Evolutionary conservation across 2,888 invertebrate genomes (phyloP).

Genomic region (Apoderus coryli): DNA sequence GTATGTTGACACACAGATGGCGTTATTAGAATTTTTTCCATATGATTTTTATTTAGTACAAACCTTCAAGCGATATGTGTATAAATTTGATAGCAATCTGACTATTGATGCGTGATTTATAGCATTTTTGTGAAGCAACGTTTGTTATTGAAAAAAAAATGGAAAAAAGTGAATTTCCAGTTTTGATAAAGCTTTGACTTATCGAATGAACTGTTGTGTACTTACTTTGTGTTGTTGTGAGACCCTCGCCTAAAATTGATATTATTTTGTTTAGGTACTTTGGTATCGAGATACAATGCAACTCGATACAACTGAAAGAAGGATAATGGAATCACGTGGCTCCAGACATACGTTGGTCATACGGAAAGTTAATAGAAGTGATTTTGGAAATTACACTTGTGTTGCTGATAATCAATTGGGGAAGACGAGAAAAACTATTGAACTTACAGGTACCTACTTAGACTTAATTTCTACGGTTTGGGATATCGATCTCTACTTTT

Average conservation of each 20-base stretch:
- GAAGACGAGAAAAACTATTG: conserved; percentile 47
- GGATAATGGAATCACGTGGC: conserved; percentile 51
- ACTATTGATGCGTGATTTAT: too few relatives aligned
- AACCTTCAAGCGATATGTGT: too few relatives aligned
- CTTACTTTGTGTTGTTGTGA: conserved; percentile 6
- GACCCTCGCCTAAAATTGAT: too few relatives aligned
- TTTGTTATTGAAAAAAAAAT: too few relatives aligned
- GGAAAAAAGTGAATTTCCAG: too few relatives aligned
- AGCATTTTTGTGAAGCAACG: too few relatives aligned
- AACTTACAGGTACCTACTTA: conserved; percentile 41
- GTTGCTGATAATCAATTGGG: conserved; percentile 54
- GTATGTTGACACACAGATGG: too few relatives aligned
- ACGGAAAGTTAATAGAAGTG: conserved; percentile 49
- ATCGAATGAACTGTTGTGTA: background rate
- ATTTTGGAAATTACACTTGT: conserved; percentile 58
- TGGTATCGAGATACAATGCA: conserved; percentile 56
- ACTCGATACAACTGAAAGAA: conserved; percentile 49
- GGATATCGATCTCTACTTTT: conserved; percentile 10
- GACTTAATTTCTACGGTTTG: conserved; percentile 1
- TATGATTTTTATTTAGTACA: too few relatives aligned
- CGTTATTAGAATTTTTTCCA: too few relatives aligned
- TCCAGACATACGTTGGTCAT: conserved; percentile 52
- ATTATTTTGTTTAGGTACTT: conserved; percentile 36
- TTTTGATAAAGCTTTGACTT: too few relatives aligned
- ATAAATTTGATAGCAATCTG: too few relatives aligned